phyloP scores from a whole-genome alignment of 1,140 invertebrate species.

The Holotrichia oblita region DNA sequence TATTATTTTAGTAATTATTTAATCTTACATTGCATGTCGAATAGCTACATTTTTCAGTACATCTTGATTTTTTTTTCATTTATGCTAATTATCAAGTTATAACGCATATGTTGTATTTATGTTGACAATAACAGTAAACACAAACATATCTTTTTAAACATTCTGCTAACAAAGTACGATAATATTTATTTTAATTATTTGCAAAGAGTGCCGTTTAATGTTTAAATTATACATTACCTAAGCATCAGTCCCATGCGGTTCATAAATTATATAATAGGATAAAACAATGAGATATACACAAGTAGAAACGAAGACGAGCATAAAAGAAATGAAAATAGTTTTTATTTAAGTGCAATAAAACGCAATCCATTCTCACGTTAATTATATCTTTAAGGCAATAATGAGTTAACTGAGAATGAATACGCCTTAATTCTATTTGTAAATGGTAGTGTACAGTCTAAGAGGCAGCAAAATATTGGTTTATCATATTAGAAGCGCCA shows the following conservation, averaged over 20 bases:
- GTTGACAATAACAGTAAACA: too few species aligned
- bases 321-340: constrained; percentile 16
- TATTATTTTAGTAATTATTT: too few species aligned
- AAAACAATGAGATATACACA: neutral
- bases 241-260: neutral
- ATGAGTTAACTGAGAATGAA: constrained; percentile 39
- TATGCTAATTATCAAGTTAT: too few species aligned
- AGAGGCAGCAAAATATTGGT: constrained; percentile 42
- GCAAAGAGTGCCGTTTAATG: neutral
- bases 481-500: constrained; percentile 42
- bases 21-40: too few species aligned
- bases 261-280: constrained; percentile 22
- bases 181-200: neutral
- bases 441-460: constrained; percentile 37
- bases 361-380: constrained; percentile 39
- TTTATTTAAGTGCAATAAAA: constrained; percentile 40
- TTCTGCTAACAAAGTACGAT: neutral
- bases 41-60: too few species aligned
- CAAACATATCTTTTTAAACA: too few species aligned
- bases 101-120: too few species aligned
- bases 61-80: too few species aligned
- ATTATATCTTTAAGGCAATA: constrained; percentile 41
- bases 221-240: neutral
- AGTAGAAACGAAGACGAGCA: neutral
- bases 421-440: constrained; percentile 21